phyloP scores from a whole-genome alignment of 1,140 invertebrate genomes.

The Catajapyx aquilonaris region DNA sequence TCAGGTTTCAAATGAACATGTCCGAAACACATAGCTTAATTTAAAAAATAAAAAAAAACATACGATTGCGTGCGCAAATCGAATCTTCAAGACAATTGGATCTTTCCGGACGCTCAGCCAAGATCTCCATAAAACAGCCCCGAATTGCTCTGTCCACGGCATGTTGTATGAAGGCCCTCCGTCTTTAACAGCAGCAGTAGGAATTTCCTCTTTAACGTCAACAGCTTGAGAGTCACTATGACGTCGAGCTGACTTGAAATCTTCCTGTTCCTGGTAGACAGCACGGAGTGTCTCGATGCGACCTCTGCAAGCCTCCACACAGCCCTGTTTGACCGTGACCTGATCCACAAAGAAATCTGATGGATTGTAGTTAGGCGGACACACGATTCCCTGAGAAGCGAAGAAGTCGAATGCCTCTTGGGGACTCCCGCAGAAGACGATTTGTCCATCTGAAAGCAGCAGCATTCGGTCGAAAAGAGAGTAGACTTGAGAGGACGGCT shows the following conservation, averaged over 20 bases:
- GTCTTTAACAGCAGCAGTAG: background rate
- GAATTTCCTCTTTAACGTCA: constrained; percentile 4
- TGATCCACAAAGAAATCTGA: constrained; percentile 88
- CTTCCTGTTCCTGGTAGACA: no score
- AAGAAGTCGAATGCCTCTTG: constrained; percentile 64
- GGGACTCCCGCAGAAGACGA: constrained; percentile 69
- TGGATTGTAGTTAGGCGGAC: constrained; percentile 62
- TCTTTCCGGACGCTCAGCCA: constrained; percentile 74
- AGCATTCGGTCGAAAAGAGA: constrained; percentile 78
- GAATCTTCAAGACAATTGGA: constrained; percentile 68
- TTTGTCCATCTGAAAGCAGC: constrained; percentile 75
- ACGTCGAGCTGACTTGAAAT: no score
- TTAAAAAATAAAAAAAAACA: constrained; percentile 23
- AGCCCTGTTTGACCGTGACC: constrained; percentile 64
- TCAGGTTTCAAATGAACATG: no score
- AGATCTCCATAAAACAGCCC: constrained; percentile 71
- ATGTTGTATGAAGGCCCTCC: constrained; percentile 46
- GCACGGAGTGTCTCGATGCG: constrained; percentile 10
- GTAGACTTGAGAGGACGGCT: constrained; percentile 66
- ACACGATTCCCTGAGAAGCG: constrained; percentile 36
- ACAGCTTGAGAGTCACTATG: no score
- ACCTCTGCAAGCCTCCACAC: constrained; percentile 35
- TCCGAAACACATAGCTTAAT: no score
- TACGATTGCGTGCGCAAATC: constrained; percentile 71
- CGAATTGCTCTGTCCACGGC: constrained; percentile 69